A percentile compares a stretch with the other conserved stretches of the same genome.
These are phyloP conservation scores for Takifugu rubripes DNA, from an alignment of 2,797 vertebrate genomes.

Conservation along the genomic window DNA sequence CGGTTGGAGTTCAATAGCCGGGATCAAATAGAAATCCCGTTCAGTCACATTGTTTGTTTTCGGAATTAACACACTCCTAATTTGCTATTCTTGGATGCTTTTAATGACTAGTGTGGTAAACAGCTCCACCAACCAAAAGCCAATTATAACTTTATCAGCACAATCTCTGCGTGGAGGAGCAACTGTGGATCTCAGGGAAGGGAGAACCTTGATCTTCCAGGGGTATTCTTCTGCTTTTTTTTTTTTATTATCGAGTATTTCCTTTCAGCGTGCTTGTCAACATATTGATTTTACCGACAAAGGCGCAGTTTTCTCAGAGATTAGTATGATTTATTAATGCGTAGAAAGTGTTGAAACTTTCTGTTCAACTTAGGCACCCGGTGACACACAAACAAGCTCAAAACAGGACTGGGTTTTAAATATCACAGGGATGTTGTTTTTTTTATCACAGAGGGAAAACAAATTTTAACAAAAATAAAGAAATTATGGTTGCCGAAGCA, in stretches of 20 bases:
- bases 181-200: conserved; percentile 48
- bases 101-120: conserved; percentile 79
- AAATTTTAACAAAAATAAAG: conserved; percentile 5
- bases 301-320: conserved; percentile 43
- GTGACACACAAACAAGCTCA: conserved; percentile 25
- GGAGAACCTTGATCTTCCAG: conserved; percentile 72
- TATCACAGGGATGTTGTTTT: neutral
- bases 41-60: conserved; percentile 70
- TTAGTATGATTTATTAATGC: conserved; percentile 57
- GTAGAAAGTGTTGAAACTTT: conserved; percentile 51
- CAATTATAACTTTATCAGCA: conserved; percentile 79
- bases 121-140: conserved; percentile 70
- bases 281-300: conserved; percentile 67
- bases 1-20: conserved; percentile 63
- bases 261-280: conserved; percentile 65
- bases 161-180: conserved; percentile 53
- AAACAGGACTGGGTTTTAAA: conserved; percentile 11
- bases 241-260: conserved; percentile 48
- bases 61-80: conserved; percentile 75
- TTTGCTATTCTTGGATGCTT: conserved; percentile 81
- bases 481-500: neutral
- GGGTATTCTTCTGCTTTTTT: conserved; percentile 34
- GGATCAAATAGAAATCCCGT: conserved; percentile 65
- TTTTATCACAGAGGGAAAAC: neutral
- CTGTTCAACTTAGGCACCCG: conserved; percentile 31